phyloP scores from a whole-genome alignment of 64 coral and sea anemone species.

The Pocillopora verrucosa region DNA sequence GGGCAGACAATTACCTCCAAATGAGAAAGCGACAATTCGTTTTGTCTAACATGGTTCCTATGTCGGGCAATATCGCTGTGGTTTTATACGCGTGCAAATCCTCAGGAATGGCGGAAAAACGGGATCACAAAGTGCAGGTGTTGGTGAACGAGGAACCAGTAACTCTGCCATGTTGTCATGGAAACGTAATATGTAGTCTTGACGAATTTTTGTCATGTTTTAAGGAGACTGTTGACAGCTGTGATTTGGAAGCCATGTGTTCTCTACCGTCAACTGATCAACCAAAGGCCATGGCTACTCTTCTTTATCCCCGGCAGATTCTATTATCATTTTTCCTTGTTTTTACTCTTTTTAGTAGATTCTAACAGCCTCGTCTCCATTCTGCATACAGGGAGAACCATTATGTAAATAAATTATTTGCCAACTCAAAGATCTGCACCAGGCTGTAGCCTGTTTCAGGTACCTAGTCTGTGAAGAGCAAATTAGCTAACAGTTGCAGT shows the following conservation, averaged over 20 bases:
- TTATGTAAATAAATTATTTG: too few species aligned
- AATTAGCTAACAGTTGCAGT: too few species aligned
- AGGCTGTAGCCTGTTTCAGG: too few species aligned
- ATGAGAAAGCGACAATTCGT: slow-evolving; percentile 33
- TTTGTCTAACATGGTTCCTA: slow-evolving; percentile 25
- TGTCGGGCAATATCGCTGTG: slow-evolving; percentile 80
- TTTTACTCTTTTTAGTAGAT: not conserved
- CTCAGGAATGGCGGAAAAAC: not conserved
- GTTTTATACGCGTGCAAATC: slow-evolving; percentile 60
- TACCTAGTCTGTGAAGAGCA: too few species aligned
- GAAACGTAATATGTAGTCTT: slow-evolving; percentile 32
- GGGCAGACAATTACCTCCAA: slow-evolving; percentile 46
- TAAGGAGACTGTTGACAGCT: slow-evolving; percentile 34
- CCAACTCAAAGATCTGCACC: too few species aligned
- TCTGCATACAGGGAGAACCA: too few species aligned
- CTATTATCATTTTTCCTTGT: not conserved
- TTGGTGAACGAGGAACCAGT: slow-evolving; percentile 50
- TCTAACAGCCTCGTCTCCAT: not conserved
- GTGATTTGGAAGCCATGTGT: slow-evolving; percentile 64
- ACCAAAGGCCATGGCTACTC: not conserved
- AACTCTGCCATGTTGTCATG: slow-evolving; percentile 60
- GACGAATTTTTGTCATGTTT: slow-evolving; percentile 56
- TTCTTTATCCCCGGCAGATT: not conserved
- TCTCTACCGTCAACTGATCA: not conserved
- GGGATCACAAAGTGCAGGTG: slow-evolving; percentile 54